Base-by-base conservation (phyloP, 2,113 vertebrate species). In the Hydropotes inermis region DNA sequence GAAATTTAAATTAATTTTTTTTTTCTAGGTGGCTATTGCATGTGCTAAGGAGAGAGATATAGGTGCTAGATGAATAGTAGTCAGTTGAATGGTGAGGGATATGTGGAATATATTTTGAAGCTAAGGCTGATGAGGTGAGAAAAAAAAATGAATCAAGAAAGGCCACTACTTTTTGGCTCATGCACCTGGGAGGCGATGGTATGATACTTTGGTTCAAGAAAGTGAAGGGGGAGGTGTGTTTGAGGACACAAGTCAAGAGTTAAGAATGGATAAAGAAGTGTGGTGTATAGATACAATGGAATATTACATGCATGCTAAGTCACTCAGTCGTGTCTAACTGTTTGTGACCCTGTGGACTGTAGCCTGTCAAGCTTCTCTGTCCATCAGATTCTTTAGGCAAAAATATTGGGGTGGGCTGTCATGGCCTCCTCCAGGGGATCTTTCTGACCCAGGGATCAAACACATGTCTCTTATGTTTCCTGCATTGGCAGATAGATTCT, bases 71-170 rank as follows among this genome's bases (percentile, higher is more conserved):
- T 21, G 19, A 81, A 52, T 12, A 33, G 39, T 15, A 84, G 23
- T 12, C 14, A 7, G 47, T n/a, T 23, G 74, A 67, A 15, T 47
- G 43, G 2, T 87, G 36, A 78, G 60, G 23, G 0, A 2, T 60
- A 79, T 15, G 25, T 88, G 36, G 10, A 88, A 84, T 81, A 55
- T 52, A 50, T 76, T 60, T 64, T 61, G 36, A 90, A 93, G 23
- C 54, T 91, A 43, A 4, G 85, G 39, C 30, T 93, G 13, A 45
- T 16, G 4, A 4, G 5, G 3, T 76, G 8, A 89, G 55, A 45
- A 6, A 23, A 19, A 67, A 70, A 74, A 36, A 39, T 45, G 74
- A 45, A 16, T 70, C n/a, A 23, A 12, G 67, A 67, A 89, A 57
- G n/a, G 6, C 45, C 47, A 54, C 45, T 45, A 7, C 2, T 4